Evolutionary conservation across 2,888 invertebrate genomes (phyloP).

Genomic region (Globia sparganii): DNA sequence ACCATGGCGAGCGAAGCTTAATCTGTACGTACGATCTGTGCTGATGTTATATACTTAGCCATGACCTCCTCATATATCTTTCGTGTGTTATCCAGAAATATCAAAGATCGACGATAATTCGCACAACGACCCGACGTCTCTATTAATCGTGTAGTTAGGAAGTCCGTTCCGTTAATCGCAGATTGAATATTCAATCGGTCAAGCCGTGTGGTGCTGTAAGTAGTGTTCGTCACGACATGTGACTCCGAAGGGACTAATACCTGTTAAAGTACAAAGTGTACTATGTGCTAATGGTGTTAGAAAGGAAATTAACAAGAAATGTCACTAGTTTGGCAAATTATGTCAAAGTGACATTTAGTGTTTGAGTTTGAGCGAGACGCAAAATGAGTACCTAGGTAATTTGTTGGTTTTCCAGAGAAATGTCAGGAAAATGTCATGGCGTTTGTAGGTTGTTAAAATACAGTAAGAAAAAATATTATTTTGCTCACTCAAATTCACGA

Average conservation of each 20-base stretch:
- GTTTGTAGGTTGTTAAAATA: neutral
- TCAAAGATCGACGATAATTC: neutral
- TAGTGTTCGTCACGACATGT: constrained; percentile 47
- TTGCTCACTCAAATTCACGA: too few species aligned
- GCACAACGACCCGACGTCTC: constrained; percentile 21
- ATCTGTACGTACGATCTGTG: too few species aligned
- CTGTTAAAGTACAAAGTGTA: constrained; percentile 8
- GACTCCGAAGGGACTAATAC: constrained; percentile 15
- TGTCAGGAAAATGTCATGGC: constrained; percentile 20
- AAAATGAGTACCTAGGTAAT: neutral
- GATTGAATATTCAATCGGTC: constrained; percentile 55
- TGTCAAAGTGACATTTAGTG: constrained; percentile 25
- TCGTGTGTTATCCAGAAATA: neutral
- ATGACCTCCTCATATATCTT: too few species aligned
- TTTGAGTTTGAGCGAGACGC: neutral
- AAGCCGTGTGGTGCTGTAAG: constrained; percentile 29
- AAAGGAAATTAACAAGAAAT: constrained; percentile 2
- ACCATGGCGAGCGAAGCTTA: too few species aligned
- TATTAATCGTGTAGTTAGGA: constrained; percentile 55
- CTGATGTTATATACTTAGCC: too few species aligned
- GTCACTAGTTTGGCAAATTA: neutral
- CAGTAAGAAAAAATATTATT: neutral
- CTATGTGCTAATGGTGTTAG: neutral
- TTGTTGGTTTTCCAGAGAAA: neutral
- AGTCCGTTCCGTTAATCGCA: constrained; percentile 57